Evolutionary conservation across 2,888 invertebrate species (phyloP), one percentile per base, ranked within the genome.

Genomic region (Julus scanicus): DNA sequence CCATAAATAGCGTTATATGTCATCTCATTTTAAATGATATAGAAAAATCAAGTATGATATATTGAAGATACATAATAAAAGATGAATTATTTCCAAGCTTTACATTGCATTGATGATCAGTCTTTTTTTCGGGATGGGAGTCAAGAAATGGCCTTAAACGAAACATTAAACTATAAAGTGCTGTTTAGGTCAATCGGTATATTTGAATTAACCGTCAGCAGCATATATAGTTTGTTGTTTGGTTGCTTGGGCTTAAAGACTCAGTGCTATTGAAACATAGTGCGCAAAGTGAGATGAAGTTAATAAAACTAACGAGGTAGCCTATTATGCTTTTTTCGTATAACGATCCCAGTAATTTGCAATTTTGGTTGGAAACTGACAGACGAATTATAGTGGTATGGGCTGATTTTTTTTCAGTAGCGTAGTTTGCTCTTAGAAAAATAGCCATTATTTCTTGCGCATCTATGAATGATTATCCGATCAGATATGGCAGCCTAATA

Each of bases 71-170:
- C 71, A 3, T 71, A 71, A 63, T 63, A 63, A 63, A 63, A 63
- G 63, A 20, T 63, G 63, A 63, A 63, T 63, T 5, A 20, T 20
- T 63, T 71, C 29, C 29, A 71, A 29, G 80, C 80, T 39, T 80
- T 80, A 29, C 37, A 11, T 71, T 71, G 71, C 71, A 71, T 71
- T 29, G 71, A 71, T 71, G 71, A 71, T 71, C 71, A 71, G 6
- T 29, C 3, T 71, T 71, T 63, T 44, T 44, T 71, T 71, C 29
- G 71, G 37, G 29, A 71, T 37, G 9, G 29, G 6, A 71, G 29
- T 71, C 29, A 13, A 71, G 13, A 71, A 71, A 71, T 71, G 9
- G 71, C 37, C 63, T 20, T 71, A 0, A 71, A 11, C 1, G 71
- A 29, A 29, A 71, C 9, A 71, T 71, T 29, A 5, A 71, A 20